These are phyloP conservation scores for Jacana jacana DNA, from an alignment of 2,113 vertebrate species.

Conservation along the genomic window DNA sequence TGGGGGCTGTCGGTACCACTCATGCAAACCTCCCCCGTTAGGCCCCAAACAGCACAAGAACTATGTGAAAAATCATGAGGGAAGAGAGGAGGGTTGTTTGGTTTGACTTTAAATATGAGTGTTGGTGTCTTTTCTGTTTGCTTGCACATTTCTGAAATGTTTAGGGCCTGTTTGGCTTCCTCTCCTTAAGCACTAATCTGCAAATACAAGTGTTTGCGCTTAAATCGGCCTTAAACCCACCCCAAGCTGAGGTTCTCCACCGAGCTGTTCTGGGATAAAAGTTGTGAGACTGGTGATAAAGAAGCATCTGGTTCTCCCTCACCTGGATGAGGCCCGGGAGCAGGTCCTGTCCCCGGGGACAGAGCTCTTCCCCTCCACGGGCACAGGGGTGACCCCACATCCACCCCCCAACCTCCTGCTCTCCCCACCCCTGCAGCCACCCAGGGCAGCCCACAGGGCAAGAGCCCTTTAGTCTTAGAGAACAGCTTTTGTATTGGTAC, in stretches of 20 bases:
- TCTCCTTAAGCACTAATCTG: not conserved
- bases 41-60: not conserved
- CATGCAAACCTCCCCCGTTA: fast-evolving
- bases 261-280: not conserved
- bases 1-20: not conserved
- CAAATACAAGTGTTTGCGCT: not conserved
- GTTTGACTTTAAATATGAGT: not conserved
- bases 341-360: not conserved
- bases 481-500: not conserved
- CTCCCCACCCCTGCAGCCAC: not conserved
- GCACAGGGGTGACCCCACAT: not conserved
- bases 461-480: not conserved
- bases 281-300: not conserved
- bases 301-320: no score
- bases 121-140: not conserved
- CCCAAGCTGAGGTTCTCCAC: not conserved
- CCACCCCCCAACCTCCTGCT: not conserved
- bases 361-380: fast-evolving
- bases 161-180: not conserved
- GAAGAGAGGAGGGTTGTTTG: not conserved
- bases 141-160: not conserved
- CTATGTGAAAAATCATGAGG: not conserved
- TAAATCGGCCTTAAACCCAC: not conserved
- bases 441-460: not conserved
- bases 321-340: not conserved